Evolutionary conservation across 2,797 vertebrate genomes (phyloP), one percentile per base, ranked within the genome.

Genomic region (Mormyrus hasselquistii): DNA sequence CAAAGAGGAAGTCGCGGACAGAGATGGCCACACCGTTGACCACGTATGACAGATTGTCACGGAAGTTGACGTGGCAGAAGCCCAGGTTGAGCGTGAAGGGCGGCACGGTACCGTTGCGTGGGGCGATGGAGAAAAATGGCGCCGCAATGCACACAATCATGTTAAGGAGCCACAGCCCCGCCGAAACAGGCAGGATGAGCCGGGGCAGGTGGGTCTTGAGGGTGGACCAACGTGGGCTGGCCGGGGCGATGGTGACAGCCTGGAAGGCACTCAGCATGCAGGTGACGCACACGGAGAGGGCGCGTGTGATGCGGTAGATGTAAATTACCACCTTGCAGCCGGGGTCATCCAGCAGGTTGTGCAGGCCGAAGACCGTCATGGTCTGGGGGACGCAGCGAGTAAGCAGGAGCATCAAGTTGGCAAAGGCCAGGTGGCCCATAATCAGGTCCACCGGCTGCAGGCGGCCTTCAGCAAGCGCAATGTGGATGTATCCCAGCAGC

Each of bases 261-360:
- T 97, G 96, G 89, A 96, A 96, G 89, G 96, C 94, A 14, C 96
- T 96, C 89, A 97, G 94, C 95, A 96, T 96, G 92, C 96, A 96
- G 65, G 96, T 97, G 90, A 96, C 90, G 92, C 95, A 97, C 41
- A 97, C 95, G 0, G 96, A 97, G 88, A 97, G 91, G 19, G 96
- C 96, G 0, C 96, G 94, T 88, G 92, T 10, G 0, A 96, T 92
- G 53, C 96, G 94, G 91, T 97, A 97, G 57, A 93, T 53, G 57
- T 94, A 97, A 88, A 97, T 96, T 69, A 97, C 95, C 90, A 94
- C 94, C 89, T 97, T 97, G 90, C 96, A 97, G 65, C 95, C 94
- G 0, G 92, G 53, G 79, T 97, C 96, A 16, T 95, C 91, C 83
- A 97, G 94, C 44, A 96, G 92, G 84, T 94, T 83, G 25, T 8